Base-by-base conservation (phyloP, 2,888 invertebrate species). In the Trachelus iudaicus region DNA sequence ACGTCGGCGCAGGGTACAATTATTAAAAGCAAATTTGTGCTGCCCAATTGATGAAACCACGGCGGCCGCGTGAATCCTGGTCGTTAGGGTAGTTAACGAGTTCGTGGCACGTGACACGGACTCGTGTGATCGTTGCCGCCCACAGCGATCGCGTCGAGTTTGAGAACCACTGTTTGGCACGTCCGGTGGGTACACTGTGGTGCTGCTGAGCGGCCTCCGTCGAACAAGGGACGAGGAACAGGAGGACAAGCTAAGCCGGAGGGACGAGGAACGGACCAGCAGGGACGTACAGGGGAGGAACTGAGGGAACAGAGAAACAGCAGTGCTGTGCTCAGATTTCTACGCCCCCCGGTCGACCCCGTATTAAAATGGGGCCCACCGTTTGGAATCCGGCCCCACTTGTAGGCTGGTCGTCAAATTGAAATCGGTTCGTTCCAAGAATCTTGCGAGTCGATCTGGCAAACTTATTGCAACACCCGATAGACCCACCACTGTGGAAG, bases 51-150 rank as follows among this genome's bases (percentile, higher is more conserved):
- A 84, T 83, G 84, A 86, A 86, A 87, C 87, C 86, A 83, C 87
- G 80, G 80, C 83, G 84, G 87, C 87, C 86, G 87, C 87, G 89
- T 86, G 88, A 82, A 89, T 87, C 87, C 83, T 84, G 89, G 85
- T 89, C 88, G 88, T 89, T 89, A 89, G 89, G 89, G 88, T 85
- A 83, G 88, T 89, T 89, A 89, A 89, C 88, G 88, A 89, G 89
- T 89, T 86, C 84, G 85, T 82, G 89, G 89, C 89, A 89, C 89
- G 88, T 89, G 89, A 89, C 88, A 86, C 75, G 77, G 81, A 73
- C 78, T 77, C 80, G 81, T 75, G 80, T 81, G 79, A 81, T 82
- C 79, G 81, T 82, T 78, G 77, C 79, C 77, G 76, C 77, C 81
- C 76, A 76, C 78, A 79, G 75, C 77, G 75, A 77, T 76, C 77